A percentile compares a stretch with the other conserved stretches of the same genome.
Conservation (phyloP, 2,113 vertebrate genomes). For the Halichoerus grypus region DNA sequence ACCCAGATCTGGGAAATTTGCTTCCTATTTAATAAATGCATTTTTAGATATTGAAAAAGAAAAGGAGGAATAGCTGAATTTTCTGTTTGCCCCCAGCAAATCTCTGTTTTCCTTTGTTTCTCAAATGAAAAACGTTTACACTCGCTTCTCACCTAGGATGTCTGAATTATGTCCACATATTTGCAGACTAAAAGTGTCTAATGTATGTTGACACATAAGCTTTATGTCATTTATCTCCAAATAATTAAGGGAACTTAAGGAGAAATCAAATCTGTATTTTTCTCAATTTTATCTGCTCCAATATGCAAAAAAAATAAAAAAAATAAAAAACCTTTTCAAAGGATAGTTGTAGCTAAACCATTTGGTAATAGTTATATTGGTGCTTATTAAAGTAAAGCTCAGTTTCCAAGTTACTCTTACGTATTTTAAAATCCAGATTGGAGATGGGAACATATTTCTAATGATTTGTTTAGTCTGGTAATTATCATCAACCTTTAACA, state of each 20-base stretch:
- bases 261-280: not conserved
- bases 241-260: conserved; percentile 46
- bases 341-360: not conserved
- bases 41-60: conserved; percentile 30
- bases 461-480: conserved; percentile 76
- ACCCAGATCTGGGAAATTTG: not conserved
- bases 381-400: conserved; percentile 62
- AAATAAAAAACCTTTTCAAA: not conserved
- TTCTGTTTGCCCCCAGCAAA: not conserved
- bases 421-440: conserved; percentile 69
- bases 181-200: not conserved
- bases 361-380: conserved; percentile 49
- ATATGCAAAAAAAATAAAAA: not conserved
- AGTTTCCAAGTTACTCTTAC: conserved; percentile 61
- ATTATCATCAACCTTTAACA: conserved; percentile 61
- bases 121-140: conserved; percentile 12
- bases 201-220: not conserved
- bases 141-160: not conserved
- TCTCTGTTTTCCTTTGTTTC: not conserved
- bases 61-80: not conserved
- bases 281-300: conserved; percentile 20
- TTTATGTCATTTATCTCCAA: conserved; percentile 3
- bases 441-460: conserved; percentile 65
- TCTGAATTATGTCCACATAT: not conserved
- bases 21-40: not conserved